A percentile compares a stretch with the other conserved stretches of the same genome.
These are phyloP conservation scores for Drosophila kikkawai DNA, from an alignment of 1,140 invertebrate genomes.

Conservation along the genomic window DNA sequence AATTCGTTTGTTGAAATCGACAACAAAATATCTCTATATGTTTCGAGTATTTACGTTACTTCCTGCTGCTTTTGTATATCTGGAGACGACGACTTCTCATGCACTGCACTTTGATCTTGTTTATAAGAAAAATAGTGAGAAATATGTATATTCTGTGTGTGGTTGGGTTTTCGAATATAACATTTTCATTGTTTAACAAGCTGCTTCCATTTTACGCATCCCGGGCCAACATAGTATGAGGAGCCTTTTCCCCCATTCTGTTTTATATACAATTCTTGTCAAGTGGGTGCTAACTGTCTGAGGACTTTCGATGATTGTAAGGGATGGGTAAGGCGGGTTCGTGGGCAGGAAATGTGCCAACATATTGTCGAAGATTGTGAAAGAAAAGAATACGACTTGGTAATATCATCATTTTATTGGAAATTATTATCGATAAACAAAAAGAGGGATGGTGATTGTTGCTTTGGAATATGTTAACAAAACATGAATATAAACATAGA, in stretches of 20 bases:
- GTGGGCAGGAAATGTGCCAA: constrained; percentile 52
- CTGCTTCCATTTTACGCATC: constrained; percentile 29
- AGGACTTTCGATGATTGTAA: constrained; percentile 34
- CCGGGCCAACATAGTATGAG: constrained; percentile 4
- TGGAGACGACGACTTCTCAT: constrained; percentile 71
- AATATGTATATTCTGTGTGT: constrained; percentile 55
- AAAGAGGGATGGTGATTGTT: neutral
- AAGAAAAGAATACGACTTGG: constrained; percentile 2
- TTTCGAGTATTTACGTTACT: constrained; percentile 72
- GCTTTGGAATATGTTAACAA: neutral
- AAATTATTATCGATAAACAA: constrained; percentile 12
- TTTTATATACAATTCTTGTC: constrained; percentile 72
- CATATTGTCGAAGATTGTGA: constrained; percentile 37
- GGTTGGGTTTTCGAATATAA: constrained; percentile 34
- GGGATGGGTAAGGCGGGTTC: constrained; percentile 2
- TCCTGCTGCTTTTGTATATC: constrained; percentile 78
- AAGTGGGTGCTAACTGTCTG: constrained; percentile 71
- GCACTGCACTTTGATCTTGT: constrained; percentile 77
- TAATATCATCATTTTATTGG: constrained; percentile 11
- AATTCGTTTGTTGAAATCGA: constrained; percentile 67
- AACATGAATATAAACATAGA: neutral
- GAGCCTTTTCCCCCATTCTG: constrained; percentile 29
- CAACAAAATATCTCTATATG: constrained; percentile 40
- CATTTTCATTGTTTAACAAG: constrained; percentile 49
- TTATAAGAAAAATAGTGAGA: constrained; percentile 77